phyloP scores from a whole-genome alignment of 1,140 invertebrate genomes.

The Solenopsis invicta region DNA sequence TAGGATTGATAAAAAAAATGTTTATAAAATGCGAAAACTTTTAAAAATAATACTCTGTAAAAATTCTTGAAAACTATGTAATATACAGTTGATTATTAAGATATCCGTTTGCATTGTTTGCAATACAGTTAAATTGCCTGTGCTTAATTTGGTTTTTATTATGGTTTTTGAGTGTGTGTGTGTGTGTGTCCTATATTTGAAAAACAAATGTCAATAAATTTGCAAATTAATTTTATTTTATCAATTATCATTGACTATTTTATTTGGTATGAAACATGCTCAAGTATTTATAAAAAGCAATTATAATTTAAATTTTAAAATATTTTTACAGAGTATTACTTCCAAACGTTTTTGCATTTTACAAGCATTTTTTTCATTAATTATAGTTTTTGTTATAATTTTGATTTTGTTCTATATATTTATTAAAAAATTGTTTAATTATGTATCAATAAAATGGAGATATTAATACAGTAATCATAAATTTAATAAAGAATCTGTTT shows the following conservation, averaged over 20 bases:
- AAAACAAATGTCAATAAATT: conserved; percentile 25
- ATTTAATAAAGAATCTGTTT: neutral
- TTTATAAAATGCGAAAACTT: neutral
- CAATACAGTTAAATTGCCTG: neutral
- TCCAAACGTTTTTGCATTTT: neutral
- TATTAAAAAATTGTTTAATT: neutral
- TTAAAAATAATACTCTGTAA: neutral
- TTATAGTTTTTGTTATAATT: neutral
- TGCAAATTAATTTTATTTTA: neutral
- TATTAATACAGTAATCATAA: neutral
- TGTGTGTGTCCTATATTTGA: neutral
- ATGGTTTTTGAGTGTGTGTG: neutral
- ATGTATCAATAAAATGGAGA: neutral
- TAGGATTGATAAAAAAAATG: neutral
- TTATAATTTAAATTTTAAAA: neutral
- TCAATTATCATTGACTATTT: neutral
- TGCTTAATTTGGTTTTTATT: neutral
- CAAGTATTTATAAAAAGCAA: neutral
- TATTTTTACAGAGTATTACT: neutral
- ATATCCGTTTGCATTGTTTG: neutral
- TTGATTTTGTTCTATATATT: neutral
- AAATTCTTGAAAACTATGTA: neutral
- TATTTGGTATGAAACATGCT: neutral
- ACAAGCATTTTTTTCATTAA: neutral
- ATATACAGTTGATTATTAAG: neutral